Percentiles rank a stretch among this genome's conserved stretches.
These are phyloP conservation scores for Falcunculus frontatus DNA, from an alignment of 2,113 vertebrate genomes.

Conservation along the genomic window DNA sequence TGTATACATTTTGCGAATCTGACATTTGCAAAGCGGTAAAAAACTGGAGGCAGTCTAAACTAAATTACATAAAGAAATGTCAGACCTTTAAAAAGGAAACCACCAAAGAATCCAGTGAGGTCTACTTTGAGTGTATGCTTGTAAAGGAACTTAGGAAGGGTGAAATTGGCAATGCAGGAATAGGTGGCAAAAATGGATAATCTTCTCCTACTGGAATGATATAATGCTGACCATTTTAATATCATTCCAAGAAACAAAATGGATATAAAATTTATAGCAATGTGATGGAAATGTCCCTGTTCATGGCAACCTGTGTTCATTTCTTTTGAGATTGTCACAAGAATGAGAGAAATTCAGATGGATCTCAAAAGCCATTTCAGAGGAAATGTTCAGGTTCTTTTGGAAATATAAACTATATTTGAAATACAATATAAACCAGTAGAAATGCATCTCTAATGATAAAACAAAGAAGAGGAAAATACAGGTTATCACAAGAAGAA, in stretches of 20 bases:
- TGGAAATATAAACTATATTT: not conserved
- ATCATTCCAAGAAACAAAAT: not conserved
- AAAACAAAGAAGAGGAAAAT: not conserved
- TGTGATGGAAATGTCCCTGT: not conserved
- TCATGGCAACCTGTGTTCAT: not conserved
- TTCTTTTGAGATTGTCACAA: not conserved
- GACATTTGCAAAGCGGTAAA: conserved; percentile 16
- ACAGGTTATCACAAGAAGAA: not conserved
- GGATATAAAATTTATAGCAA: not conserved
- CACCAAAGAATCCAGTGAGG: not conserved
- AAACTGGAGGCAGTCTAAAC: not conserved
- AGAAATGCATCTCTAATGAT: not conserved
- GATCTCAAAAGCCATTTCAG: not conserved
- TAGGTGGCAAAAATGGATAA: not conserved
- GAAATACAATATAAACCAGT: not conserved
- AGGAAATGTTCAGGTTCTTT: not conserved
- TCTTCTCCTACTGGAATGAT: not conserved
- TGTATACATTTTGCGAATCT: conserved; percentile 1
- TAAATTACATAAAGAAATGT: not conserved
- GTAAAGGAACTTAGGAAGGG: not conserved
- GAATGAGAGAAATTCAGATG: not conserved
- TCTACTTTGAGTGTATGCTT: not conserved
- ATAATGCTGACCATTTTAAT: not conserved
- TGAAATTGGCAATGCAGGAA: not conserved
- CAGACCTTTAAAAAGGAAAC: not conserved